Base-by-base conservation (phyloP, 1,140 invertebrate species). In the Tetraneura akinire region DNA sequence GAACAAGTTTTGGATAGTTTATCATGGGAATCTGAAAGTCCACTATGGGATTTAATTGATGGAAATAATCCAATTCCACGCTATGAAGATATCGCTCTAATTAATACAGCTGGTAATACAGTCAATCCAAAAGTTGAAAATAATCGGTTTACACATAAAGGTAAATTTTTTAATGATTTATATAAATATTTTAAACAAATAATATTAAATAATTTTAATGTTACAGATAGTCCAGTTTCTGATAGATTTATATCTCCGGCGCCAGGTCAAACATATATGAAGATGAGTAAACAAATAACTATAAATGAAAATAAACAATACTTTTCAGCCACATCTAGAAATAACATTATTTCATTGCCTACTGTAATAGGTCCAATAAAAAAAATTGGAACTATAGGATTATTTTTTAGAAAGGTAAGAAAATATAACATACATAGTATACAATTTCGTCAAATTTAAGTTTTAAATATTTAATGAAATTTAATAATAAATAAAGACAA, bases 1-100 rank as follows among this genome's bases (percentile, higher is more conserved):
- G 98, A 99, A 86, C 91, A 92, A 84, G 95, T 98, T 81, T 86
- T 99, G n/a, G 97, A 99, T 84, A 92, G 91, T 21, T 84, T 97
- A 70, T 96, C 94, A 0, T 99, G 98, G 98, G 89, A 90, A 81
- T 89, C 87, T 14, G 90, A 92, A 60, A 98, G 97, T 84, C 92
- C 94, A 5, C 84, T 99, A 0, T 99, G 98, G 98, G 89, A 90
- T 66, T 88, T 89, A 10, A 91, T 96, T 42, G 86, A 87, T 81
- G 86, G 85, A 29, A 87, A 88, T 11, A 84, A 86, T 1, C 87
- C 87, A 26, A 87, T 94, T 66, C 91, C 92, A 1, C 89, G 88
- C 16, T 92, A 89, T 83, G 88, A 89, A 82, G 90, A 81, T 11
- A 78, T 78, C 29, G 73, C 73, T 42, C 60, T 78, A 8, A n/a